phyloP scores from a whole-genome alignment of 2,888 invertebrate genomes.

The Cosmia trapezina region DNA sequence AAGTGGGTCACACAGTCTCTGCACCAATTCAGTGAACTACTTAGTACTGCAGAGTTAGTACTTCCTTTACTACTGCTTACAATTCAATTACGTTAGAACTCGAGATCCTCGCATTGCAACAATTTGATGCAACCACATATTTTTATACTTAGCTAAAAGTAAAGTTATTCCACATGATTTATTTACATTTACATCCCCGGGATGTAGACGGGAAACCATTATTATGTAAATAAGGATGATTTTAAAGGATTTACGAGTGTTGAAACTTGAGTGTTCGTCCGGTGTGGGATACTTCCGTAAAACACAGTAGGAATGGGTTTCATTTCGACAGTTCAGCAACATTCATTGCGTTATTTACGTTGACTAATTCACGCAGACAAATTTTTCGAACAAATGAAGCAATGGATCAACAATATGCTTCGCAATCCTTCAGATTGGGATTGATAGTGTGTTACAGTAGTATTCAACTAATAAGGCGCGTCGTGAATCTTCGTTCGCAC shows the following conservation, averaged over 20 bases:
- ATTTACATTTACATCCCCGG: background rate
- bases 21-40: constrained; percentile 17
- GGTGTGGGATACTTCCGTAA: too few species aligned
- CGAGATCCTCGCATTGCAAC: background rate
- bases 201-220: background rate
- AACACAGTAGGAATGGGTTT: too few species aligned
- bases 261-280: background rate
- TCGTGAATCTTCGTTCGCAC: too few species aligned
- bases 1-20: constrained; percentile 30
- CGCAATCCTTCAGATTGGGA: too few species aligned
- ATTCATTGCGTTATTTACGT: too few species aligned
- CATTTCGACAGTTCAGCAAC: too few species aligned
- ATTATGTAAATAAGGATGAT: background rate
- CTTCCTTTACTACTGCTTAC: background rate
- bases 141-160: background rate
- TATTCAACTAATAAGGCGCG: too few species aligned
- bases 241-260: background rate
- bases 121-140: background rate
- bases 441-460: too few species aligned
- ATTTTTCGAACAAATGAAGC: too few species aligned
- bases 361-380: too few species aligned
- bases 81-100: constrained; percentile 6
- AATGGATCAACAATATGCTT: too few species aligned
- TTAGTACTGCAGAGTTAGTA: background rate
- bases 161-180: background rate